Base-by-base conservation (phyloP, 2,113 vertebrate genomes). In the Ciconia stormi region DNA sequence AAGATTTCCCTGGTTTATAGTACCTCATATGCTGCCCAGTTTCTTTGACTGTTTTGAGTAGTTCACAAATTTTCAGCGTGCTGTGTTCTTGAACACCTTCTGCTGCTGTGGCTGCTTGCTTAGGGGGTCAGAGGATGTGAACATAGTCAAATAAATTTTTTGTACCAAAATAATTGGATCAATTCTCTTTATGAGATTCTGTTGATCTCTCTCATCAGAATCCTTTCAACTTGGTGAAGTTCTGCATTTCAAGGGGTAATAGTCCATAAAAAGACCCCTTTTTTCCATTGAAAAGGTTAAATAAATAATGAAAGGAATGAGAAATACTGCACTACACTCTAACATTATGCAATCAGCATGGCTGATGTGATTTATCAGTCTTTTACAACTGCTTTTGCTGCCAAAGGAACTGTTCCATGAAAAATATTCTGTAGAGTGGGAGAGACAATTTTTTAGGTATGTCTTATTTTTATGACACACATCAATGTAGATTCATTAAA, bases 231-330 rank as follows among this genome's bases (percentile, higher is more conserved):
- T 80, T 87, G 30, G 25, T 49, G 40, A 81, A 70, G 47, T 73
- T 73, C 55, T 84, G 22, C 9, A 69, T 80, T 97, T 87, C n/a
- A 62, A 67, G 9, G 22, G 18, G 83, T 88, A 93, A 91, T n/a
- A 95, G 20, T 81, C 66, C 21, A 55, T 77, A 77, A 91, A 90
- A 87, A 67, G 13, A 26, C 14, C 10, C 6, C 19, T 87, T 76
- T 76, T 56, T 47, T 18, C 23, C 3, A 56, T 36, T 55, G 73
- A 55, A 82, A 89, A 86, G 23, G 40, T 63, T 86, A 90, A 94
- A 95, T 90, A 92, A 93, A 93, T 93, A 94, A 89, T 83, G 21
- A 87, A 86, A 90, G 27, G 62, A 87, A 85, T 82, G 66, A 95
- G 49, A 85, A 94, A 66, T 91, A 76, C 65, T n/a, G 42, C 46